phyloP scores from a whole-genome alignment of 2,797 vertebrate genomes.

The Pipistrellus pipistrellus region DNA sequence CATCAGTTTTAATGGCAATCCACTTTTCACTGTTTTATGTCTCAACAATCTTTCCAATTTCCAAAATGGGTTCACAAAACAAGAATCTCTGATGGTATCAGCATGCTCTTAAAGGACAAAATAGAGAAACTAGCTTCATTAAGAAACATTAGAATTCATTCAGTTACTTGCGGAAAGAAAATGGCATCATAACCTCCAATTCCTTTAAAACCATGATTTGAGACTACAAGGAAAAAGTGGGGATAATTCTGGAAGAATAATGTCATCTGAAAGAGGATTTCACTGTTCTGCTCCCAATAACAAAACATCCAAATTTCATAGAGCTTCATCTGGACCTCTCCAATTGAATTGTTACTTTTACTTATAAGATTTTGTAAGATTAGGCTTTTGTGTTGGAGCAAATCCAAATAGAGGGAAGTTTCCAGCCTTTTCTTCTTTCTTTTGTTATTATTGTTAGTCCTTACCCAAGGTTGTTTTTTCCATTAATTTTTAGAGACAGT shows the following conservation, averaged over 20 bases:
- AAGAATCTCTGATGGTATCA: conserved; percentile 53
- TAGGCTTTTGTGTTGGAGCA: background rate
- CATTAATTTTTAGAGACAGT: too few species aligned
- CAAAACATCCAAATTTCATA: background rate
- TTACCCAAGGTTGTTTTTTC: too few species aligned
- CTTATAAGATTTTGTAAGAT: background rate
- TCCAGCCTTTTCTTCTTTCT: background rate
- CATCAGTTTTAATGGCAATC: conserved; percentile 17
- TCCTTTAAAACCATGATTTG: conserved; percentile 41
- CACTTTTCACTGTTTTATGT: conserved; percentile 30
- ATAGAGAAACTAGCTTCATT: conserved; percentile 33
- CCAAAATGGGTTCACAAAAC: conserved; percentile 49
- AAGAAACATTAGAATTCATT: conserved; percentile 16
- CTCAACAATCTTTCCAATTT: conserved; percentile 37
- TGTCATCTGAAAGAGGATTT: background rate
- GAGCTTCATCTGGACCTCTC: background rate
- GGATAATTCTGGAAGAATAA: background rate
- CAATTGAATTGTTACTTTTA: background rate
- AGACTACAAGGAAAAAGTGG: background rate
- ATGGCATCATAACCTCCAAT: background rate
- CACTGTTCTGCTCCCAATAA: background rate
- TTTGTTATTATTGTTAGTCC: too few species aligned
- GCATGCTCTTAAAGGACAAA: conserved; percentile 44
- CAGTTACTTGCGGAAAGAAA: background rate
- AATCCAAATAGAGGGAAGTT: conserved; percentile 13